Evolutionary conservation across 2,797 vertebrate species (phyloP).

Genomic region (Helicolenus hilgendorfi): DNA sequence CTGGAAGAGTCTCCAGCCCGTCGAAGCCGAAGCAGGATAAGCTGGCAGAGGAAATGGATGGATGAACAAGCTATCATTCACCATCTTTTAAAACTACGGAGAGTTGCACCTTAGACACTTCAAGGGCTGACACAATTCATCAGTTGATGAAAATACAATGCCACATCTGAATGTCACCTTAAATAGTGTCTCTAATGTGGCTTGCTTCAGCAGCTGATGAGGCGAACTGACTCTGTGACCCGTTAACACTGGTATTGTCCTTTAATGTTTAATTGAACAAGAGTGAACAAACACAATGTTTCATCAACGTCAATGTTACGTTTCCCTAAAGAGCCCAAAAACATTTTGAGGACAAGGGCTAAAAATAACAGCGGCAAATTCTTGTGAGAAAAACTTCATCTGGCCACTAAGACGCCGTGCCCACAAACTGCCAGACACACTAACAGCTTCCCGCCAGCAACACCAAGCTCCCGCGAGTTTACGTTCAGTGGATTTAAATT

Average conservation of each 20-base stretch:
- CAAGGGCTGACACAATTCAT: slow-evolving; percentile 31
- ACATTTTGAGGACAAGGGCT: slow-evolving; percentile 9
- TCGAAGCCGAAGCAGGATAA: slow-evolving; percentile 2
- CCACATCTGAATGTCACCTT: slow-evolving; percentile 51
- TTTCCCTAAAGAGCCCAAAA: slow-evolving; percentile 26
- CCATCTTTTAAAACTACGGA: slow-evolving; percentile 25
- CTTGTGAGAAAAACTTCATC: slow-evolving; percentile 41
- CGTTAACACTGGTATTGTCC: slow-evolving; percentile 42
- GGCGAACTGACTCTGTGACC: slow-evolving; percentile 28
- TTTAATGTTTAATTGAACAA: slow-evolving; percentile 61
- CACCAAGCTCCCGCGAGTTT: slow-evolving; percentile 58
- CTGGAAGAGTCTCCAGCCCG: not conserved
- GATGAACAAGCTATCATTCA: slow-evolving; percentile 31
- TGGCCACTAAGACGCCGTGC: slow-evolving; percentile 43
- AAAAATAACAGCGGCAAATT: slow-evolving; percentile 52
- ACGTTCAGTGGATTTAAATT: slow-evolving; percentile 80
- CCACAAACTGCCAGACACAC: slow-evolving; percentile 66
- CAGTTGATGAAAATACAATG: slow-evolving; percentile 44
- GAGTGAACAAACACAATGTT: slow-evolving; percentile 46
- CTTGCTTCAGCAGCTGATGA: slow-evolving; percentile 43
- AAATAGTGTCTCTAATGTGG: slow-evolving; percentile 27
- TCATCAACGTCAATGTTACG: slow-evolving; percentile 27
- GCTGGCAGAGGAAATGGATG: not conserved
- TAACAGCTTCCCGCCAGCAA: slow-evolving; percentile 60
- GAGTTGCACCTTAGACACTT: slow-evolving; percentile 17